Evolutionary conservation across 1,140 invertebrate species (phyloP), one percentile per base, ranked within the genome.

Genomic region (Agrypnia vestita): DNA sequence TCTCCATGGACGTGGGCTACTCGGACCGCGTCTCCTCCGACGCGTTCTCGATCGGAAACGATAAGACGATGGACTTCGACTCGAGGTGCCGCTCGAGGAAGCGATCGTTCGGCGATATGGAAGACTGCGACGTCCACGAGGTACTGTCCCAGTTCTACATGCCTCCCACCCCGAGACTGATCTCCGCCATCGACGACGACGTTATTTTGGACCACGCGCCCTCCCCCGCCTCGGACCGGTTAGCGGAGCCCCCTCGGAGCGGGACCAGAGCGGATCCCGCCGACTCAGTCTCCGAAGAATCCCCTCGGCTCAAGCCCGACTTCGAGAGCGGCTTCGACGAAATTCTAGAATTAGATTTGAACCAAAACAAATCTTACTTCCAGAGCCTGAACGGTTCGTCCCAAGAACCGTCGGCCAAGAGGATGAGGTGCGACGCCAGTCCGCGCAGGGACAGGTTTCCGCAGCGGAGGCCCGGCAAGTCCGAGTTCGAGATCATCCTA

Each of bases 121-220:
- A 92, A 79, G 91, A 91, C 82, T 90, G 90, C 43, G 87, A 92
- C 84, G 90, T 92, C 21, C 90, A 92, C 53, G 92, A 92, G 77
- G 92, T 92, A 0, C 86, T 93, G 0, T 93, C 91, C 43, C 93
- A 94, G 81, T 94, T 94, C 82, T 94, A 94, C 85, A 93, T 94
- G 86, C 93, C 94, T 56, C 91, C 92, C 0, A 93, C 93, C 0
- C 93, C 93, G 11, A 88, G 92, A 61, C 88, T 94, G 80, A 87
- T 94, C 59, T 93, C 93, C 6, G 91, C 92, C 56, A 93, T 94
- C 47, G 92, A 94, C 84, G 92, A 93, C 44, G 82, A 83, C 76
- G 76, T 61, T 9, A 47, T 80, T 17, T 46, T 80, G 17, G 73
- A 80, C 21, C 88, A 89, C 62, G 90, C 90, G 74, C 89, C 89